Evolutionary conservation across 2,113 vertebrate genomes (phyloP).

Genomic region (Hipposideros armiger): DNA sequence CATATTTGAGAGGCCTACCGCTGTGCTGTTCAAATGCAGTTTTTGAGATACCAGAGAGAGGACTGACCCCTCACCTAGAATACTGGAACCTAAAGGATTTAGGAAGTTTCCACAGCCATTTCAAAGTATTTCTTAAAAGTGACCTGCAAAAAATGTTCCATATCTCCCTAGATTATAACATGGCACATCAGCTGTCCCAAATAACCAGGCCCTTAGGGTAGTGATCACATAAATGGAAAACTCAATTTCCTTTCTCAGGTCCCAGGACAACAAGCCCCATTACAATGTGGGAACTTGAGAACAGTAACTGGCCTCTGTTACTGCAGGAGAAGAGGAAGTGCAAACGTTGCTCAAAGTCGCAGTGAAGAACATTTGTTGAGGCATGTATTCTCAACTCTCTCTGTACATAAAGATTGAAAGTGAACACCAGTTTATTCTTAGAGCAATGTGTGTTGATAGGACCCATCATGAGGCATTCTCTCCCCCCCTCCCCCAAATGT

Average conservation of each 20-base stretch:
- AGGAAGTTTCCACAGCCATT: neutral
- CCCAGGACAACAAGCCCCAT: constrained; percentile 61
- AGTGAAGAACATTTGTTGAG: neutral
- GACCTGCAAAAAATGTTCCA: constrained; percentile 65
- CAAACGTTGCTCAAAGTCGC: neutral
- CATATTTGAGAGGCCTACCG: neutral
- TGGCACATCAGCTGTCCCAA: constrained; percentile 20
- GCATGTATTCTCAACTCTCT: neutral
- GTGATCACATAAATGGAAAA: constrained; percentile 58
- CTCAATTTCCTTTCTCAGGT: constrained; percentile 63
- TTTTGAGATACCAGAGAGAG: neutral
- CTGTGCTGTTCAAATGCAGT: neutral
- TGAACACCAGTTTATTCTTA: neutral
- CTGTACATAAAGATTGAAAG: neutral
- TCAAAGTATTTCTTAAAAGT: constrained; percentile 51
- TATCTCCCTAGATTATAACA: neutral
- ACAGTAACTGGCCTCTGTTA: neutral
- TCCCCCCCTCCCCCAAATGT: no score
- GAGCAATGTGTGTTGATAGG: neutral
- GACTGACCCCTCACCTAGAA: neutral
- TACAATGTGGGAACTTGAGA: neutral
- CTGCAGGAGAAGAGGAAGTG: neutral
- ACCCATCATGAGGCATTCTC: neutral
- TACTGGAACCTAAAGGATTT: neutral
- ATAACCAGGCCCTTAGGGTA: constrained; percentile 58